Conservation (phyloP, 2,888 invertebrate genomes). For the Patella pellucida region DNA sequence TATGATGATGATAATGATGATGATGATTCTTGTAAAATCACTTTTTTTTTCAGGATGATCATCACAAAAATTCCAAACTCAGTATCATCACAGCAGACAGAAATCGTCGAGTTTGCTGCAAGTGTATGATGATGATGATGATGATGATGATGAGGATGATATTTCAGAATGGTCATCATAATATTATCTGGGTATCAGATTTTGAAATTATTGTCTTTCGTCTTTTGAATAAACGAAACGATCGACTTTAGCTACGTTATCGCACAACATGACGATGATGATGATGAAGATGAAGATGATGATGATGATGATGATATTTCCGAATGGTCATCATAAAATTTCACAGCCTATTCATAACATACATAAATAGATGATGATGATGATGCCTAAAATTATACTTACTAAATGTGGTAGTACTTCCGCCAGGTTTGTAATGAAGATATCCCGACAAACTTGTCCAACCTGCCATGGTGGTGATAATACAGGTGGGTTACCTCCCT, state of each 20-base stretch:
- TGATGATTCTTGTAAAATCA: too few relatives aligned
- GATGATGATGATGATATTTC: neutral
- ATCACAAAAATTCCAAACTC: too few relatives aligned
- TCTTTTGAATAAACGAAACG: too few relatives aligned
- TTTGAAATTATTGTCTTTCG: too few relatives aligned
- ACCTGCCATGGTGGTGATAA: conserved; percentile 57
- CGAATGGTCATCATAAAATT: neutral
- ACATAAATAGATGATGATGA: neutral
- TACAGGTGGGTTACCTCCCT: neutral
- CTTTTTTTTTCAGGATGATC: too few relatives aligned
- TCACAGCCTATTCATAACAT: neutral
- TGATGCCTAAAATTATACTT: conserved; percentile 5
- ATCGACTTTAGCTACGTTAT: too few relatives aligned
- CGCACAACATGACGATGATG: neutral
- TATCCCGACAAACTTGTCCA: conserved; percentile 69
- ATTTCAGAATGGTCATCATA: neutral
- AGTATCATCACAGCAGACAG: too few relatives aligned
- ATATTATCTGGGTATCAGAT: too few relatives aligned
- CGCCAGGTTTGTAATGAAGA: conserved; percentile 61
- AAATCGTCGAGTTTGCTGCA: neutral
- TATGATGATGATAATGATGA: neutral
- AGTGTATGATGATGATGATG: too few relatives aligned
- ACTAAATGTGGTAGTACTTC: conserved; percentile 42
- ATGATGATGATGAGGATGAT: neutral
- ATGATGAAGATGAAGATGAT: neutral